These are phyloP conservation scores for Oryctolagus cuniculus DNA, from an alignment of 2,113 vertebrate genomes.

Conservation along the genomic window mOryCun1.1 NC_091440.1:15027501-15028000, in stretches of 20 bases:
- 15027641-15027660: too few relatives aligned
- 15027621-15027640: too few relatives aligned
- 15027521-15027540: slow-evolving; percentile 20
- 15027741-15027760: slow-evolving; percentile 39
- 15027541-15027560: background rate
- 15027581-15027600: too few relatives aligned
- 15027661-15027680: too few relatives aligned
- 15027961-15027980: slow-evolving; percentile 1
- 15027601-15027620: too few relatives aligned
- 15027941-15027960: background rate
- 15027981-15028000: slow-evolving; percentile 2
- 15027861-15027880: slow-evolving; percentile 1
- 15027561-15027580: too few relatives aligned
- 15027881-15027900: background rate
- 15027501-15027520: background rate
- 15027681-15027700: too few relatives aligned
- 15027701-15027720: background rate
- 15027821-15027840: background rate
- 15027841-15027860: slow-evolving; percentile 24
- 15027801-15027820: background rate
- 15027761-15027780: background rate
- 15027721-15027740: slow-evolving; percentile 42
- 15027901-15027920: slow-evolving; percentile 31
- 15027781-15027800: slow-evolving; percentile 42
- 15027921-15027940: slow-evolving; percentile 49